Percentiles rank a stretch among this genome's conserved stretches.
These are phyloP conservation scores for Zosterops pallidus DNA, from an alignment of 2,113 vertebrate species.

Conservation along the genomic window DNA sequence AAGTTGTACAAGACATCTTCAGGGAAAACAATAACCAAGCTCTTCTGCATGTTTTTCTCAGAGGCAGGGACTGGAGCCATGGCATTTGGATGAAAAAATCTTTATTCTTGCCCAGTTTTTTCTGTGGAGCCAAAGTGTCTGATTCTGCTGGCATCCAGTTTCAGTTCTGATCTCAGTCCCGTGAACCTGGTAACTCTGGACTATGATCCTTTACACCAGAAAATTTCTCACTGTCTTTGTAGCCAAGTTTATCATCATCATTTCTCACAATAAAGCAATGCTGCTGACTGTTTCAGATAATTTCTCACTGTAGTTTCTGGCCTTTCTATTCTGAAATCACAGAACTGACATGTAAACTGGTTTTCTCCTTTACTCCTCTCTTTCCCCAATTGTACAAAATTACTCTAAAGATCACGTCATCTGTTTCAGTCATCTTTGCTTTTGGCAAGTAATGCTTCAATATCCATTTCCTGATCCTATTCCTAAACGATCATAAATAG, in stretches of 20 bases:
- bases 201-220: slow-evolving; percentile 44
- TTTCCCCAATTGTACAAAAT: not conserved
- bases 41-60: slow-evolving; percentile 51
- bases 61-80: slow-evolving; percentile 56
- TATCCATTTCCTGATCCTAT: slow-evolving; percentile 38
- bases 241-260: slow-evolving; percentile 46
- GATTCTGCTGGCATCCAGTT: slow-evolving; percentile 53
- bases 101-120: slow-evolving; percentile 61
- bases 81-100: slow-evolving; percentile 55
- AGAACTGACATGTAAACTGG: slow-evolving; percentile 1
- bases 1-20: slow-evolving; percentile 25
- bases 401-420: slow-evolving; percentile 6
- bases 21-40: slow-evolving; percentile 60
- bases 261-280: slow-evolving; percentile 28
- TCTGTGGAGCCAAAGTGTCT: slow-evolving; percentile 65
- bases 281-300: slow-evolving; percentile 33
- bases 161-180: slow-evolving; percentile 45
- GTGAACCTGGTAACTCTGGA: slow-evolving; percentile 51
- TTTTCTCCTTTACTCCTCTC: slow-evolving; percentile 39
- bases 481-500: slow-evolving; percentile 42
- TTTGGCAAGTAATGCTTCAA: slow-evolving; percentile 26
- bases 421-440: slow-evolving; percentile 28
- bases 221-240: not conserved
- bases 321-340: not conserved
- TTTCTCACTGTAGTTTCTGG: slow-evolving; percentile 43